phyloP scores from a whole-genome alignment of 2,797 vertebrate genomes.

The Girardinus metallicus region DNA sequence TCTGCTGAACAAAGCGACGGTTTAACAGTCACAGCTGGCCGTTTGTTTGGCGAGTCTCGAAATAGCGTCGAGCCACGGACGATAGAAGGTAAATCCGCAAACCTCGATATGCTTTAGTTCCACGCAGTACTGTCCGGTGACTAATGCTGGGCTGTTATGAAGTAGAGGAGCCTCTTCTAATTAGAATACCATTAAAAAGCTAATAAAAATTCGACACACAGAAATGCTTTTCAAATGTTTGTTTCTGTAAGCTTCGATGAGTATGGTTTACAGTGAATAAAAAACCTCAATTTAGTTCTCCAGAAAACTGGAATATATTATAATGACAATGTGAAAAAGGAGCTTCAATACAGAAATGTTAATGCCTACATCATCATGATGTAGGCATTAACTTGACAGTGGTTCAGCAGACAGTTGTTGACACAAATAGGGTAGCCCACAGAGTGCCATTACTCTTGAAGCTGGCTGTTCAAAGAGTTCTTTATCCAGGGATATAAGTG shows the following conservation, averaged over 20 bases:
- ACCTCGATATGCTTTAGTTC: background rate
- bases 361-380: background rate
- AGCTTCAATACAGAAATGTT: background rate
- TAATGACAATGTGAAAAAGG: background rate
- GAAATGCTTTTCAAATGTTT: background rate
- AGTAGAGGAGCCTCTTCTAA: background rate
- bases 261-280: background rate
- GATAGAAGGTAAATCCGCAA: background rate
- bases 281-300: background rate
- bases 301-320: background rate
- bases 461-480: background rate
- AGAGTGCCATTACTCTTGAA: background rate
- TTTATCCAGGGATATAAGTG: background rate
- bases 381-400: too few relatives aligned
- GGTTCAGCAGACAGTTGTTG: background rate
- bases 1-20: slow-evolving; percentile 3
- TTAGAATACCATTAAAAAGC: too few relatives aligned
- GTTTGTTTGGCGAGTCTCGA: background rate
- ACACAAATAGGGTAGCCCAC: background rate
- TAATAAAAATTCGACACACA: background rate
- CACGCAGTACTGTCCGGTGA: background rate
- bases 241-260: background rate
- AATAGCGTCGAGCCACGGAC: slow-evolving; percentile 21
- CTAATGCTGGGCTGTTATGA: background rate
- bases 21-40: background rate